Base-by-base conservation (phyloP, 2,113 vertebrate species). In the Bostrychus sinensis region DNA sequence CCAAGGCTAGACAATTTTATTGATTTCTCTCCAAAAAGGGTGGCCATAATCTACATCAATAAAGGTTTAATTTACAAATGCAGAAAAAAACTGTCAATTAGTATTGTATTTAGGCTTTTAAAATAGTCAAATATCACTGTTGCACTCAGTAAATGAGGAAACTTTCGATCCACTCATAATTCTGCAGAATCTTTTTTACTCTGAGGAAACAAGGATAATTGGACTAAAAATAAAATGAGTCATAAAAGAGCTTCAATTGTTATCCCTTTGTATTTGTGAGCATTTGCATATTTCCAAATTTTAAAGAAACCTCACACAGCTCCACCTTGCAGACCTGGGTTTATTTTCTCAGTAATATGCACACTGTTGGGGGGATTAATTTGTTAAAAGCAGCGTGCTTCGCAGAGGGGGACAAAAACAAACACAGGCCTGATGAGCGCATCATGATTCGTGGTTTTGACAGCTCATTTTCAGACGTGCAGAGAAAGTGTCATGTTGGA, bases 361-460 rank as follows among this genome's bases (percentile, higher is more conserved):
- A 22, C 22, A 26, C 68, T 32, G 30, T 48, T 41, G 77, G 66
- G 71, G 70, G 66, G 64, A 75, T 80, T 80, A 46, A 77, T 86
- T 87, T 87, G 78, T 79, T 73, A 57, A 61, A 78, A 77, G 63
- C 82, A 82, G 82, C 80, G 48, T 57, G 82, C 53, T 66, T 69
- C 81, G 82, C 76, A 41, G 78, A 76, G 32, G 45, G 78, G 69
- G 37, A 10, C 58, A 70, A 70, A 74, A 57, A 73, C 79, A 80
- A 78, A 74, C 73, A 81, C 73, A 81, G 38, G 70, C 48, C 74
- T 82, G 81, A 88, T 86, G 82, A 82, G 70, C 63, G 63, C 75
- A 70, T 73, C 59, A 60, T 71, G 75, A 81, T 84, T 61, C 82
- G 81, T 77, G 51, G 48, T 72, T 75, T 17, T 75, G 72, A 81